phyloP scores from a whole-genome alignment of 2,113 vertebrate species.

The Ammodramus savannarum region DNA sequence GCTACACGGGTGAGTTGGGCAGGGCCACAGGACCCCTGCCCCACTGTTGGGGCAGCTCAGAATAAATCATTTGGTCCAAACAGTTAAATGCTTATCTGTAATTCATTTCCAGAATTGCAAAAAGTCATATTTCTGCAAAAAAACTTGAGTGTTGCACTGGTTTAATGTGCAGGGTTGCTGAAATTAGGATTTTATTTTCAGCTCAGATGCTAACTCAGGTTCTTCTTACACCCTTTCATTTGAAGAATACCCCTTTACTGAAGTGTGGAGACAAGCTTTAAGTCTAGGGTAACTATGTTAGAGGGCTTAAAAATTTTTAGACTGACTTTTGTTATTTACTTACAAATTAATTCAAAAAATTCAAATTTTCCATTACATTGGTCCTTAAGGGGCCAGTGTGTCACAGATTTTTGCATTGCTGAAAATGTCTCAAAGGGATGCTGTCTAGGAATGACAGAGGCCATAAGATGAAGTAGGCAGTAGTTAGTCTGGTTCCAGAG shows the following conservation, averaged over 20 bases:
- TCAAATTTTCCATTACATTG: not conserved
- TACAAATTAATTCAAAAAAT: not conserved
- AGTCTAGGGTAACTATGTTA: not conserved
- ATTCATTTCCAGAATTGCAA: not conserved
- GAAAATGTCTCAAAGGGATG: not conserved
- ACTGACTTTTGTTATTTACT: not conserved
- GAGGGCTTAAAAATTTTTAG: not conserved
- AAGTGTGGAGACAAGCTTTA: not conserved
- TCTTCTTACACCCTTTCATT: not conserved
- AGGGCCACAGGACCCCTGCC: too few species aligned
- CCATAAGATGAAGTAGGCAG: not conserved
- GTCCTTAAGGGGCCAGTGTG: not conserved
- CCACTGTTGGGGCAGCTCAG: not conserved
- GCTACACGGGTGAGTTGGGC: fast-evolving
- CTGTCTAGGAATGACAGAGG: not conserved
- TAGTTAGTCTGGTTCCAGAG: not conserved
- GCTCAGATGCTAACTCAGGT: not conserved
- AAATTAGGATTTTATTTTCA: not conserved
- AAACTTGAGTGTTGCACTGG: not conserved
- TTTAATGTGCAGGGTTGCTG: not conserved
- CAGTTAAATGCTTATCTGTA: not conserved
- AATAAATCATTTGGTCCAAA: not conserved
- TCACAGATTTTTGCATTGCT: not conserved
- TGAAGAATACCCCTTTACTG: not conserved
- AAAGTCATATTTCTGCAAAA: not conserved